Conservation (phyloP, 2,888 invertebrate species). For the Drosophila longiperda region DNA sequence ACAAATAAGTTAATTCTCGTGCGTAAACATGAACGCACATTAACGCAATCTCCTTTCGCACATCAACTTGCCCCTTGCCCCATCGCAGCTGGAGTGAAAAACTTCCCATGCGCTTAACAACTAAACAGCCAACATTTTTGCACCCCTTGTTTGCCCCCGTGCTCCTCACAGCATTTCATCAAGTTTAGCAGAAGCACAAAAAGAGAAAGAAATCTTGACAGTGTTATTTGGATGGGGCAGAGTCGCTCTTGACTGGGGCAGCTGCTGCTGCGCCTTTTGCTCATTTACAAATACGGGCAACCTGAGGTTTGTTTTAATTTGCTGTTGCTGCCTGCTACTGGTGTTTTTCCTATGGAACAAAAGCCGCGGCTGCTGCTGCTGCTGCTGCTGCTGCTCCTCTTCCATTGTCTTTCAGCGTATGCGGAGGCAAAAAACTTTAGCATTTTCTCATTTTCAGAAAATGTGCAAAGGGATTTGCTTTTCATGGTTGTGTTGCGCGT, state of each 20-base stretch:
- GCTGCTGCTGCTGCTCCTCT: slow-evolving; percentile 29
- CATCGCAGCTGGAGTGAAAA: slow-evolving; percentile 9
- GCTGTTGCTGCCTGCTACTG: slow-evolving; percentile 60
- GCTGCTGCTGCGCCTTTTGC: slow-evolving; percentile 52
- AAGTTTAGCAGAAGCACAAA: slow-evolving; percentile 51
- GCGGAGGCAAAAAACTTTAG: slow-evolving; percentile 72
- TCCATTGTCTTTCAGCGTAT: slow-evolving; percentile 57
- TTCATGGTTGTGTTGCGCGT: slow-evolving; percentile 72
- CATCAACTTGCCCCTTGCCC: slow-evolving; percentile 3
- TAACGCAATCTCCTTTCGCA: slow-evolving; percentile 53
- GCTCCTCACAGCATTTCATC: slow-evolving; percentile 63
- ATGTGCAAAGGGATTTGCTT: slow-evolving; percentile 81
- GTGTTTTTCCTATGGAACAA: slow-evolving; percentile 67
- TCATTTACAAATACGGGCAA: slow-evolving; percentile 80
- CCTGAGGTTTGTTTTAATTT: slow-evolving; percentile 82
- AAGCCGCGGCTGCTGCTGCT: slow-evolving; percentile 38
- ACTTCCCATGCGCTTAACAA: slow-evolving; percentile 32
- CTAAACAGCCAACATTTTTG: slow-evolving; percentile 27
- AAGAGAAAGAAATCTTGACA: slow-evolving; percentile 15
- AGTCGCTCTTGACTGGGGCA: slow-evolving; percentile 21
- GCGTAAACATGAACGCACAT: slow-evolving; percentile 75
- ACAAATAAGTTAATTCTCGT: slow-evolving; percentile 79
- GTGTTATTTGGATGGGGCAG: slow-evolving; percentile 5
- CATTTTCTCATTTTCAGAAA: slow-evolving; percentile 81
- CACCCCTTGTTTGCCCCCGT: slow-evolving; percentile 3